Evolutionary conservation across 1,140 invertebrate species (phyloP).

Genomic region (Chrysopa pallens): DNA sequence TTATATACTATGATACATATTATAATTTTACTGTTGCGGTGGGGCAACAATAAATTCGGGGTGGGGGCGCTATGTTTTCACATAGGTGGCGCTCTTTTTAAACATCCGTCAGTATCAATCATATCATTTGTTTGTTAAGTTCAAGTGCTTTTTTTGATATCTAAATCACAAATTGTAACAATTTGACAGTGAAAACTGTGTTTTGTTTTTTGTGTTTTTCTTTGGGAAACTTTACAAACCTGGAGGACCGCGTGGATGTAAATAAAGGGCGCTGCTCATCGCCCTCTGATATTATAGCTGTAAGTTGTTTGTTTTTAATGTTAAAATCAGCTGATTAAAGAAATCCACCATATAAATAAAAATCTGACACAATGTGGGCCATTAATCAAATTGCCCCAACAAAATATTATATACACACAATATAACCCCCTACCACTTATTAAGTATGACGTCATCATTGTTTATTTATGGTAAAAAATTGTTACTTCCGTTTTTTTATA

Average conservation of each 20-base stretch:
- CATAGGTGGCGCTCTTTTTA: constrained; percentile 18
- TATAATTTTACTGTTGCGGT: constrained; percentile 15
- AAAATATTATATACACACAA: too few species aligned
- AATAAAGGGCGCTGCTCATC: not conserved
- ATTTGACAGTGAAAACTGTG: not conserved
- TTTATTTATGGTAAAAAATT: too few species aligned
- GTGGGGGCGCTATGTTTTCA: constrained; percentile 12
- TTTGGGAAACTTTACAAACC: not conserved
- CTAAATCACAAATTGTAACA: not conserved
- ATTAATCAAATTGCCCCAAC: too few species aligned
- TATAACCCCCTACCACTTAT: too few species aligned
- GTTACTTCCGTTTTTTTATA: too few species aligned
- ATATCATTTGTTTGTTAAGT: constrained; percentile 21
- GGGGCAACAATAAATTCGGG: constrained; percentile 11
- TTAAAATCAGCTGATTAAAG: too few species aligned
- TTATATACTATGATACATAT: constrained; percentile 23
- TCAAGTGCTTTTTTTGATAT: not conserved
- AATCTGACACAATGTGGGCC: too few species aligned
- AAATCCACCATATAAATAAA: too few species aligned
- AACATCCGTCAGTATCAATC: constrained; percentile 24
- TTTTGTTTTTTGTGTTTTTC: not conserved
- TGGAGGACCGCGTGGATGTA: not conserved
- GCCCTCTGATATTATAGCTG: not conserved
- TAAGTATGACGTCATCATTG: too few species aligned
- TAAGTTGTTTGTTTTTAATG: not conserved